Conservation (phyloP, 2,113 vertebrate genomes). For the Zosterops borbonicus region DNA sequence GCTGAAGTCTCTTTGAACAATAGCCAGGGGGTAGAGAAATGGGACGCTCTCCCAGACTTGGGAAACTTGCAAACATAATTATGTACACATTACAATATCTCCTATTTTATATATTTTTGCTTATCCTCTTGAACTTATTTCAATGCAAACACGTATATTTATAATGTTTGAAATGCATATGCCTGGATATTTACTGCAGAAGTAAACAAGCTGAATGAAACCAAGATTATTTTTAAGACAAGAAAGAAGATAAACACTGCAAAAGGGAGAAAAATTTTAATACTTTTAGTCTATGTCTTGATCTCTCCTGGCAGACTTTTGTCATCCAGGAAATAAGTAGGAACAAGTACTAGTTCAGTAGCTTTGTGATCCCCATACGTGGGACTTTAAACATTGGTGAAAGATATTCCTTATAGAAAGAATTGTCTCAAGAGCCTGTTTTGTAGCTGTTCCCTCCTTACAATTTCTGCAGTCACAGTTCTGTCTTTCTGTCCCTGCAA, state of each 20-base stretch:
- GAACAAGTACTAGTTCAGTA: background rate
- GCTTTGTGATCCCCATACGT: background rate
- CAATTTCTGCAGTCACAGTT: background rate
- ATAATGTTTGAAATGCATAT: slow-evolving; percentile 56
- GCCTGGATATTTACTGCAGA: slow-evolving; percentile 51
- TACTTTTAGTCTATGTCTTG: background rate
- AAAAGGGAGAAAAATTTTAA: background rate
- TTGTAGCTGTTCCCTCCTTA: background rate
- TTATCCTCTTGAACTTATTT: slow-evolving; percentile 40
- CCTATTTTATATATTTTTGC: slow-evolving; percentile 32
- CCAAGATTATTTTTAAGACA: slow-evolving; percentile 19
- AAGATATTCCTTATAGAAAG: background rate
- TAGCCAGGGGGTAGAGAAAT: slow-evolving; percentile 45
- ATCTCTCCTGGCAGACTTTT: background rate
- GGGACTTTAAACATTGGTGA: background rate
- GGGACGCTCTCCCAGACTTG: slow-evolving; percentile 52
- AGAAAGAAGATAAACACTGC: background rate
- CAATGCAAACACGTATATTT: slow-evolving; percentile 64
- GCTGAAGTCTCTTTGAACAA: slow-evolving; percentile 41
- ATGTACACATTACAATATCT: slow-evolving; percentile 42
- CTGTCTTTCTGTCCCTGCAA: background rate
- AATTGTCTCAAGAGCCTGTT: background rate
- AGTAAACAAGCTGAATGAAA: slow-evolving; percentile 50
- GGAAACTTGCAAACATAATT: slow-evolving; percentile 37
- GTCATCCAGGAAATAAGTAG: background rate